Percentiles rank a stretch among this genome's conserved stretches.
Conservation (phyloP, 2,888 invertebrate genomes). For the Aproaerema taeniolella region DNA sequence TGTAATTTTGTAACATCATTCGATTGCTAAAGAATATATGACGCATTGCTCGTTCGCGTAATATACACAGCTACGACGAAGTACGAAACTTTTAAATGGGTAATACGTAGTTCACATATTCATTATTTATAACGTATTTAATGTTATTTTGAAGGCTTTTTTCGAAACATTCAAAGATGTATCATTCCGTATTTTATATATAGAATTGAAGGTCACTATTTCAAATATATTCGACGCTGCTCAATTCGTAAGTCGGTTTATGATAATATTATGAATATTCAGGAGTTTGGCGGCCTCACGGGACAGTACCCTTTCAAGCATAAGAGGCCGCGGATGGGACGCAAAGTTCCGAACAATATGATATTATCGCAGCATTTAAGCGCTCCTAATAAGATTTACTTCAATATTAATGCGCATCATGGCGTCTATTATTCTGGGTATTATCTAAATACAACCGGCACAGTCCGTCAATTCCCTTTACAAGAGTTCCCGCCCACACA, state of each 20-base stretch:
- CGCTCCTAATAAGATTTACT: conserved; percentile 76
- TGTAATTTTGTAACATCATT: too few relatives aligned
- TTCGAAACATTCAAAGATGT: too few relatives aligned
- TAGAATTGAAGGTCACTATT: too few relatives aligned
- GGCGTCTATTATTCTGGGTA: conserved; percentile 70
- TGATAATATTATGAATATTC: conserved; percentile 74
- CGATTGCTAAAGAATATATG: too few relatives aligned
- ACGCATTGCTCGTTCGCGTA: too few relatives aligned
- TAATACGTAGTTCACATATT: too few relatives aligned
- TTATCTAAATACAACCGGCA: conserved; percentile 58
- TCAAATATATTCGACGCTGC: too few relatives aligned
- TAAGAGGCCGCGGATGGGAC: conserved; percentile 71
- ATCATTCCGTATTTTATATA: too few relatives aligned
- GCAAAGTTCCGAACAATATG: conserved; percentile 74
- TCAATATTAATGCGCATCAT: conserved; percentile 74
- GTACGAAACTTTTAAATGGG: too few relatives aligned
- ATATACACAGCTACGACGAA: too few relatives aligned
- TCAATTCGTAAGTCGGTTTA: conserved; percentile 65
- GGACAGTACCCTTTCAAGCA: conserved; percentile 71
- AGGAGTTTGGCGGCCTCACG: conserved; percentile 57
- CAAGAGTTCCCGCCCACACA: conserved; percentile 28
- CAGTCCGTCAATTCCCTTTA: conserved; percentile 43
- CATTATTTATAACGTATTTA: too few relatives aligned
- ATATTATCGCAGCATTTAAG: conserved; percentile 73
- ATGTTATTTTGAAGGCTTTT: too few relatives aligned